Conservation (phyloP, 2,113 vertebrate species). For the Leucopsar rothschildi region DNA sequence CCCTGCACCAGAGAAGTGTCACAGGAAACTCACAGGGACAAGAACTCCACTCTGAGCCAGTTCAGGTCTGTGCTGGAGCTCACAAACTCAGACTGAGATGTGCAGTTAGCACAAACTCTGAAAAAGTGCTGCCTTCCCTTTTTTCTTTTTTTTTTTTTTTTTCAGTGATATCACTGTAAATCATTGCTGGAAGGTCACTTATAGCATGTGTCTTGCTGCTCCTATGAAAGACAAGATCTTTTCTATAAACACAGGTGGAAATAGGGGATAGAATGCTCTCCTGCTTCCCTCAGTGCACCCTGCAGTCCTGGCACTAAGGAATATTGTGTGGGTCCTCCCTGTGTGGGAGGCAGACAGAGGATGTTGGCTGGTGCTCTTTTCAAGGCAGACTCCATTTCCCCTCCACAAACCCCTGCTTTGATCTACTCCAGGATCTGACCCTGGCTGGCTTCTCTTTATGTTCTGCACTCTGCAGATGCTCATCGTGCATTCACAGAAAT, state of each 20-base stretch:
- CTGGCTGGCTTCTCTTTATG: neutral
- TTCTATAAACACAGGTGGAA: neutral
- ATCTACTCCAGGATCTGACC: fast-evolving
- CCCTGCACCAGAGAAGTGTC: neutral
- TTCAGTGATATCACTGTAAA: neutral
- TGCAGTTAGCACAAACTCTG: neutral
- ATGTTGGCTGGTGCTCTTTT: neutral
- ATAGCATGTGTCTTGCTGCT: neutral
- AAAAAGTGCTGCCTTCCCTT: neutral
- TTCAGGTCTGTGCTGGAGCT: neutral
- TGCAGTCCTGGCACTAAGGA: neutral
- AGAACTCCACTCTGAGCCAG: fast-evolving
- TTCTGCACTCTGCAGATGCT: neutral
- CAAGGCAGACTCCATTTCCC: neutral
- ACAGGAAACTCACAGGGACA: neutral
- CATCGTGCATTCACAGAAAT: neutral
- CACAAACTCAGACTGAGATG: neutral
- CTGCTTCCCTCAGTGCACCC: neutral
- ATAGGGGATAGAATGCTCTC: neutral
- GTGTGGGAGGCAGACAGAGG: neutral
- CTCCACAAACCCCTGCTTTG: neutral
- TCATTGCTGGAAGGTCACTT: neutral
- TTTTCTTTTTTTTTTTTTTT: neutral
- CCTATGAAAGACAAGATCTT: neutral
- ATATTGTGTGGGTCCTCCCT: neutral